Evolutionary conservation across 2,113 vertebrate genomes (phyloP).

Genomic region (Calyptomena viridis): DNA sequence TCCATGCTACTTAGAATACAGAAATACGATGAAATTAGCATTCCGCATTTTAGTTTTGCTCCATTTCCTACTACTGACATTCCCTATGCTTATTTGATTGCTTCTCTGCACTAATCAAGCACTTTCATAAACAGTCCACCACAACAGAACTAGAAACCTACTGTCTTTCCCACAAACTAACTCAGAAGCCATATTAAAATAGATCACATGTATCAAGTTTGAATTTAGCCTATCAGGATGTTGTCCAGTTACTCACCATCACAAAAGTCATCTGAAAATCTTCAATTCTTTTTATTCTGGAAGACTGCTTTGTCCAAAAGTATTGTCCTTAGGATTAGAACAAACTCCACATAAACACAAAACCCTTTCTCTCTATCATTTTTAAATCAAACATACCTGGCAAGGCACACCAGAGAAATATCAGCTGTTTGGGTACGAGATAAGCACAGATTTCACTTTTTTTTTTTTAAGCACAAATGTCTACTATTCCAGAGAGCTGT

Average conservation of each 20-base stretch:
- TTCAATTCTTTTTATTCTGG: not conserved
- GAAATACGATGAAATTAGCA: not conserved
- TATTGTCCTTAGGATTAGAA: not conserved
- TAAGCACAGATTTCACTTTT: not conserved
- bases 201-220: not conserved
- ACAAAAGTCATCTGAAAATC: not conserved
- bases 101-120: not conserved
- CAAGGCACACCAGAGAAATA: not conserved
- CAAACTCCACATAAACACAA: not conserved
- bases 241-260: not conserved
- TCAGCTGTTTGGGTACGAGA: conserved; percentile 4
- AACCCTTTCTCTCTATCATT: not conserved
- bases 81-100: not conserved
- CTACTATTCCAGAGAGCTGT: conserved; percentile 45
- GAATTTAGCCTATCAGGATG: not conserved
- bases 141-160: not conserved
- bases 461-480: conserved; percentile 28
- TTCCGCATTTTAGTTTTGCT: not conserved
- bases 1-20: not conserved
- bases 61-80: not conserved
- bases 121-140: not conserved
- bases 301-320: not conserved
- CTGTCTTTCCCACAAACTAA: not conserved
- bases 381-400: not conserved
- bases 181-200: not conserved